These are phyloP conservation scores for Dioctria linearis DNA, from an alignment of 2,888 invertebrate species.

Conservation along the genomic window DNA sequence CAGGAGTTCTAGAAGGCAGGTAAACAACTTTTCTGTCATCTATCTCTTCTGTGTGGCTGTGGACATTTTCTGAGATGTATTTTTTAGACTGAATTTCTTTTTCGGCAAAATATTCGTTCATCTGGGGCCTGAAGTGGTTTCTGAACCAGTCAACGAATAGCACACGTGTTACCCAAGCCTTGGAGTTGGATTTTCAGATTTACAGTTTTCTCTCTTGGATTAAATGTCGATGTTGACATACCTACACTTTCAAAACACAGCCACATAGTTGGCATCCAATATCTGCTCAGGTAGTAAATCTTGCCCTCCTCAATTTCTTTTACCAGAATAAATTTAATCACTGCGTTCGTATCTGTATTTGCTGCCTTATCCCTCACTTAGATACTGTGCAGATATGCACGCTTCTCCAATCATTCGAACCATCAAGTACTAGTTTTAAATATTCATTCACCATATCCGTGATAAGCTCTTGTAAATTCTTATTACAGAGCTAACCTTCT, in stretches of 20 bases:
- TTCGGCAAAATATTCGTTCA: neutral
- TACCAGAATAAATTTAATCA: neutral
- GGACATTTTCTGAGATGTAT: neutral
- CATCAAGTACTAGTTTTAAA: too few species aligned
- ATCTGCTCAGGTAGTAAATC: too few species aligned
- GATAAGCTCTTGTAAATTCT: too few species aligned
- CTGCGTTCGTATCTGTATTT: neutral
- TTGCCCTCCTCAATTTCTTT: neutral
- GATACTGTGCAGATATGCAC: too few species aligned
- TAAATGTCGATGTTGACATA: neutral
- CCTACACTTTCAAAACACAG: too few species aligned
- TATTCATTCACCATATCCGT: too few species aligned
- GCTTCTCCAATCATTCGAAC: too few species aligned
- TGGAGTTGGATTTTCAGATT: neutral
- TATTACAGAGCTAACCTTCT: too few species aligned
- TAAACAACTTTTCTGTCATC: neutral
- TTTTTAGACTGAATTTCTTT: slow-evolving; percentile 2
- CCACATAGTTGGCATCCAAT: too few species aligned
- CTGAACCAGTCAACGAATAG: slow-evolving; percentile 12
- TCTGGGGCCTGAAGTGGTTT: neutral
- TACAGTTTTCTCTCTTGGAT: neutral
- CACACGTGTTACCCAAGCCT: neutral
- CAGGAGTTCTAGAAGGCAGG: neutral
- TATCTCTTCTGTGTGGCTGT: neutral
- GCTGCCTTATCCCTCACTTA: too few species aligned